A percentile compares a stretch with the other conserved stretches of the same genome.
Evolutionary conservation across 2,888 invertebrate genomes (phyloP).

Genomic region (Entomobrya proxima): DNA sequence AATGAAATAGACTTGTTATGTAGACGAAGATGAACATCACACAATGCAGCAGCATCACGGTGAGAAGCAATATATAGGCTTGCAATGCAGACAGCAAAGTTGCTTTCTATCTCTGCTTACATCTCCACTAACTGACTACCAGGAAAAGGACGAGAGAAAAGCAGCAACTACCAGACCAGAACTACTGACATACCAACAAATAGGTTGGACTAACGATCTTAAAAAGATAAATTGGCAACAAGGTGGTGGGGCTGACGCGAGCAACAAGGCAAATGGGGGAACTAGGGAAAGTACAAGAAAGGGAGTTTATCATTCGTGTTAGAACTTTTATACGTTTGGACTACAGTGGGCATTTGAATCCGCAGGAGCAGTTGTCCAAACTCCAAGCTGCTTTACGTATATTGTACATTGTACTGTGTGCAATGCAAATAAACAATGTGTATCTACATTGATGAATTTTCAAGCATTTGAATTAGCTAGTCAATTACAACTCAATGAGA

Average conservation of each 20-base stretch:
- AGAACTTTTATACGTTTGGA: no score
- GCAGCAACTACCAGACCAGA: neutral
- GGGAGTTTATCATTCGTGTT: neutral
- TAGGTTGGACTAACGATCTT: constrained; percentile 50
- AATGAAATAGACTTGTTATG: constrained; percentile 15
- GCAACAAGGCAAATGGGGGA: neutral
- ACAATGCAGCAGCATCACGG: neutral
- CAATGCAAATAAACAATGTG: no score
- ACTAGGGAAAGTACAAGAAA: neutral
- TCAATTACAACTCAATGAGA: no score
- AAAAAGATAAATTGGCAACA: constrained; percentile 54
- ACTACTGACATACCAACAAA: constrained; percentile 42
- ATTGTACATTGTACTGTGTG: no score
- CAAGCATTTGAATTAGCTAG: no score
- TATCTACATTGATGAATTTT: no score
- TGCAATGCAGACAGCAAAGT: neutral
- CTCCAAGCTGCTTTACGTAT: no score
- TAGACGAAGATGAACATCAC: neutral
- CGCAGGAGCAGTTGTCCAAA: no score
- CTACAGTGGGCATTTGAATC: no score
- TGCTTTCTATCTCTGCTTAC: neutral
- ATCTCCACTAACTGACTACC: neutral
- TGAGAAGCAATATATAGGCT: neutral
- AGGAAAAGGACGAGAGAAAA: neutral
- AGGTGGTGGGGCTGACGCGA: no score